Percentiles rank a stretch among this genome's conserved stretches.
phyloP scores from a whole-genome alignment of 1,140 invertebrate species.

The Diachasmimorpha longicaudata region DNA sequence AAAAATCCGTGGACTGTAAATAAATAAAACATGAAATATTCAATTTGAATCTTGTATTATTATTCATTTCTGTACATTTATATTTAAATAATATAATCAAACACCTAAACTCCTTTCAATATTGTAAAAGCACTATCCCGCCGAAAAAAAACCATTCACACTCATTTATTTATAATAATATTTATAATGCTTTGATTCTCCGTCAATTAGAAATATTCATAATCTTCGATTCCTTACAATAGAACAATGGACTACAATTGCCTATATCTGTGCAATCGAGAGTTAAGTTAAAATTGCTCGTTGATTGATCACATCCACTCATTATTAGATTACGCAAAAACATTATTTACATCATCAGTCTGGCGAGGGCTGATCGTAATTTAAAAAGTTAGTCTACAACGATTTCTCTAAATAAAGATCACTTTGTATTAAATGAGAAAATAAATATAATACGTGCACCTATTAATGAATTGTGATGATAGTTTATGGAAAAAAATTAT shows the following conservation, averaged over 20 bases:
- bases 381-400: background rate
- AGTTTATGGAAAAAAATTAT: background rate
- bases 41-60: background rate
- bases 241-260: background rate
- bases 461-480: background rate
- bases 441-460: background rate
- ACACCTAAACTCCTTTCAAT: background rate
- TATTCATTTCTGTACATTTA: slow-evolving; percentile 3
- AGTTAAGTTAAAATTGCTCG: background rate
- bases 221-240: background rate
- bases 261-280: background rate
- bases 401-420: background rate
- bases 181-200: background rate
- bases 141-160: background rate
- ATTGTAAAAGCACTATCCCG: slow-evolving; percentile 4
- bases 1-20: background rate
- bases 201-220: background rate
- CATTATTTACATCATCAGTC: slow-evolving; percentile 4
- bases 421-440: background rate
- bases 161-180: background rate
- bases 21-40: background rate
- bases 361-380: background rate
- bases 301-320: background rate
- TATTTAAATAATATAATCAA: background rate
- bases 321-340: background rate